A percentile compares a stretch with the other conserved stretches of the same genome.
Conservation (phyloP, 1,140 invertebrate genomes). For the Littorina saxatilis region DNA sequence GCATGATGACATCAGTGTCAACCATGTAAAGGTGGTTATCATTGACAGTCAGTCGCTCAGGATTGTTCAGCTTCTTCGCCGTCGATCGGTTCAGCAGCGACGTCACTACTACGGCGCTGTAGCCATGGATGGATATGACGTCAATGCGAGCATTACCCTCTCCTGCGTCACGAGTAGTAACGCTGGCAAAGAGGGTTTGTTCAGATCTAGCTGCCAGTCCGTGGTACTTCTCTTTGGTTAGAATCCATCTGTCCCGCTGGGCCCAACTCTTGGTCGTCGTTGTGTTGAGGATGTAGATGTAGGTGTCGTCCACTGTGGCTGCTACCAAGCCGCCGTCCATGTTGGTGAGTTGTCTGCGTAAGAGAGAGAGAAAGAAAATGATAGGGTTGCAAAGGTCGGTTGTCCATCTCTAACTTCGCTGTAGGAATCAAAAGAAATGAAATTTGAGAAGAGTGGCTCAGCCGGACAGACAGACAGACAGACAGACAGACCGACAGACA, state of each 20-base stretch:
- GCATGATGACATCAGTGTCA: not conserved
- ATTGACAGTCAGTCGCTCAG: not conserved
- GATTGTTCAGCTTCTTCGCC: not conserved
- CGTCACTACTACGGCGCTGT: not conserved
- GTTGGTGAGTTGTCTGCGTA: not conserved
- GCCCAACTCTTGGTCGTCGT: not conserved
- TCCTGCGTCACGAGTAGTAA: not conserved
- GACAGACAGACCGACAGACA: not conserved
- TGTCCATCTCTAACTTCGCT: no score
- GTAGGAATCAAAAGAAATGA: no score
- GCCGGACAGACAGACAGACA: not conserved
- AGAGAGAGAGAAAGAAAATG: not conserved
- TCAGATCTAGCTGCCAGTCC: not conserved
- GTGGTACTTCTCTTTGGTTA: not conserved
- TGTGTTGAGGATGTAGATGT: slow-evolving; percentile 5
- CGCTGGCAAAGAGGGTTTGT: slow-evolving; percentile 7
- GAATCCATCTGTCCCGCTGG: not conserved
- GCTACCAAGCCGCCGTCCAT: not conserved
- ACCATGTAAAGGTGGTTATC: not conserved
- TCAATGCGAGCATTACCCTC: not conserved
- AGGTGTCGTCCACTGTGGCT: not conserved
- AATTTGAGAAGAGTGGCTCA: not conserved
- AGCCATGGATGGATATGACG: not conserved
- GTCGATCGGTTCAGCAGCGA: not conserved
- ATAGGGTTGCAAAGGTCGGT: no score